Evolutionary conservation across 2,797 vertebrate species (phyloP).

Genomic region (Gastrophryne carolinensis): DNA sequence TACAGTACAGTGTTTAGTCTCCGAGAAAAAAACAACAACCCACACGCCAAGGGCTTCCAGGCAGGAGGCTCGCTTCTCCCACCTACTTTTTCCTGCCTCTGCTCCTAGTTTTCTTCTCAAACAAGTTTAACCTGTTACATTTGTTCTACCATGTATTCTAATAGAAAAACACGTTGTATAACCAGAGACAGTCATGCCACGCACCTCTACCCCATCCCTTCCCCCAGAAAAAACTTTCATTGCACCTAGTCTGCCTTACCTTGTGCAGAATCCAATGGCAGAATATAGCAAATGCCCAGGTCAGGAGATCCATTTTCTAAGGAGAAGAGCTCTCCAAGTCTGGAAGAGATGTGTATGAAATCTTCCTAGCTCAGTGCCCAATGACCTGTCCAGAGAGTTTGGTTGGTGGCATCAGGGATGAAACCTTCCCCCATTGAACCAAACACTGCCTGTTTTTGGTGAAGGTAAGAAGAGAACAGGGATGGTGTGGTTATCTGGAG

Average conservation of each 20-base stretch:
- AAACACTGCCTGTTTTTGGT: slow-evolving; percentile 24
- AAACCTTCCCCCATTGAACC: slow-evolving; percentile 49
- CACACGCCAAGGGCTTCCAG: slow-evolving; percentile 29
- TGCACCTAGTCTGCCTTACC: slow-evolving; percentile 28
- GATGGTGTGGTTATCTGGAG: neutral
- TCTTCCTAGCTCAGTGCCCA: slow-evolving; percentile 38
- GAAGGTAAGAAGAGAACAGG: slow-evolving; percentile 21
- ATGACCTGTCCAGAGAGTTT: slow-evolving; percentile 32
- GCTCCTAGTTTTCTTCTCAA: slow-evolving; percentile 12
- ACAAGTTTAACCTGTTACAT: slow-evolving; percentile 1
- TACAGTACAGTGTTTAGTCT: slow-evolving; percentile 34
- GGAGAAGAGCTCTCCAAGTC: slow-evolving; percentile 8
- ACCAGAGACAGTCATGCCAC: neutral
- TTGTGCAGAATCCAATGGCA: slow-evolving; percentile 51
- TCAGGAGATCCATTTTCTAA: slow-evolving; percentile 58
- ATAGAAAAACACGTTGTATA: slow-evolving; percentile 16
- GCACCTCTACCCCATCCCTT: neutral
- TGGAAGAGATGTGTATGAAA: neutral
- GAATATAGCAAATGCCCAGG: slow-evolving; percentile 36
- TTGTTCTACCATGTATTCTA: neutral
- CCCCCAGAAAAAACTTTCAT: neutral
- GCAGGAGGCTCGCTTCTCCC: slow-evolving; percentile 14
- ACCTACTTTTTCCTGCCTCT: slow-evolving; percentile 16
- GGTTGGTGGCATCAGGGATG: slow-evolving; percentile 18
- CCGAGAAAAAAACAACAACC: neutral